These are phyloP conservation scores for Calephelis virginiensis DNA, from an alignment of 1,140 invertebrate genomes.

Conservation along the genomic window DNA sequence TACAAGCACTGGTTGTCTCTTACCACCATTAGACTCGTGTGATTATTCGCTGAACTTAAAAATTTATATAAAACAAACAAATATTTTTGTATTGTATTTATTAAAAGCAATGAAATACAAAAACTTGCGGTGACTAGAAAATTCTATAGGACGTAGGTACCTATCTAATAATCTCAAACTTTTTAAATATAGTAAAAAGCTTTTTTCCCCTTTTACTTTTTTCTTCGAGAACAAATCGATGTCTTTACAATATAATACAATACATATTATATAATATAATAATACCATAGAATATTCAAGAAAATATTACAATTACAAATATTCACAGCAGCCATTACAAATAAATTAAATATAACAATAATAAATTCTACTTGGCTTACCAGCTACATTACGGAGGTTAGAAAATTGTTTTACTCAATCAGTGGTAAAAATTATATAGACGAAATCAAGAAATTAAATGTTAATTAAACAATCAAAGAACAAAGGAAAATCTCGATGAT, in stretches of 20 bases:
- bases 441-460: too few relatives aligned
- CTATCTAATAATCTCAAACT: constrained; percentile 37
- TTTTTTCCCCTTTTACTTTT: constrained; percentile 4
- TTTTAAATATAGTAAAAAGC: constrained; percentile 6
- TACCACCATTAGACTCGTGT: too few relatives aligned
- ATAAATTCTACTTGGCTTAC: background rate
- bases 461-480: too few relatives aligned
- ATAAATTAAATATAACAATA: constrained; percentile 1
- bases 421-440: too few relatives aligned
- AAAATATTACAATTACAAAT: background rate
- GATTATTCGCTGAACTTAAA: too few relatives aligned
- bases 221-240: constrained; percentile 2
- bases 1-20: too few relatives aligned
- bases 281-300: background rate
- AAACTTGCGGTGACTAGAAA: constrained; percentile 64
- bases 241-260: background rate
- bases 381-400: background rate
- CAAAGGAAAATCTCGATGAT: too few relatives aligned
- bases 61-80: too few relatives aligned
- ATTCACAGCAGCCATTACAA: background rate
- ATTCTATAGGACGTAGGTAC: constrained; percentile 39
- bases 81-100: constrained; percentile 35
- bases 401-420: too few relatives aligned
- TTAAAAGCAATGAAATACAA: constrained; percentile 36
- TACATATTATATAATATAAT: too few relatives aligned